Evolutionary conservation across 2,113 vertebrate genomes (phyloP).

Genomic region (Ammodytes marinus): DNA sequence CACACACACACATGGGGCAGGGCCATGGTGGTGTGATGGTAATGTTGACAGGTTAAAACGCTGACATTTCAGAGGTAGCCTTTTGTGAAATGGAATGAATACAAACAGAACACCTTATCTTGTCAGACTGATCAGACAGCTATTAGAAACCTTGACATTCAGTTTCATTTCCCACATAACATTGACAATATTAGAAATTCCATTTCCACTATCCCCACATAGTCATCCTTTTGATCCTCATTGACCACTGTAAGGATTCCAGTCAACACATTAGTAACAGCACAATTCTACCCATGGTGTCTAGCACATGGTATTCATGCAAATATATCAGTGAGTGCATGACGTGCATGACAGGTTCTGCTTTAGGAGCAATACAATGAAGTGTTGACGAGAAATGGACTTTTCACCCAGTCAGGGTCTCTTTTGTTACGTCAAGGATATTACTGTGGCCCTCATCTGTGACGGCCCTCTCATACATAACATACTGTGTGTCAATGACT

Average conservation of each 20-base stretch:
- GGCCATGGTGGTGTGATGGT: fast-evolving
- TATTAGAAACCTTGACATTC: slow-evolving; percentile 6
- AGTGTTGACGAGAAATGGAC: not conserved
- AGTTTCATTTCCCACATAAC: slow-evolving; percentile 5
- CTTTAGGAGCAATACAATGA: not conserved
- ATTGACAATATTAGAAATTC: slow-evolving; percentile 9
- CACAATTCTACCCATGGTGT: not conserved
- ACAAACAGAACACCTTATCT: slow-evolving; percentile 26
- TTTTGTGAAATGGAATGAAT: slow-evolving; percentile 44
- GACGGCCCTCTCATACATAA: slow-evolving; percentile 36
- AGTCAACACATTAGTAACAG: not conserved
- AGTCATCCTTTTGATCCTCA: not conserved
- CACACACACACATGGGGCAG: not conserved
- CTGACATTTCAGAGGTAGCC: slow-evolving; percentile 37
- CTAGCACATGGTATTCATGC: not conserved
- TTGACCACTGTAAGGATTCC: not conserved
- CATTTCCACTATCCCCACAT: slow-evolving; percentile 6
- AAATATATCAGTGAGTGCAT: not conserved
- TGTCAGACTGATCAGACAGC: slow-evolving; percentile 17
- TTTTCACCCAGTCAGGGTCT: not conserved
- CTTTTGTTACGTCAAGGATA: not conserved
- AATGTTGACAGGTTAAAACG: slow-evolving; percentile 37
- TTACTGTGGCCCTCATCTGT: slow-evolving; percentile 7
- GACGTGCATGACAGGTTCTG: not conserved
- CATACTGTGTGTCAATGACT: slow-evolving; percentile 10